A percentile compares a stretch with the other conserved stretches of the same genome.
These are phyloP conservation scores for Polypedilum pembai DNA, from an alignment of 1,140 invertebrate genomes.

Conservation along the genomic window DNA sequence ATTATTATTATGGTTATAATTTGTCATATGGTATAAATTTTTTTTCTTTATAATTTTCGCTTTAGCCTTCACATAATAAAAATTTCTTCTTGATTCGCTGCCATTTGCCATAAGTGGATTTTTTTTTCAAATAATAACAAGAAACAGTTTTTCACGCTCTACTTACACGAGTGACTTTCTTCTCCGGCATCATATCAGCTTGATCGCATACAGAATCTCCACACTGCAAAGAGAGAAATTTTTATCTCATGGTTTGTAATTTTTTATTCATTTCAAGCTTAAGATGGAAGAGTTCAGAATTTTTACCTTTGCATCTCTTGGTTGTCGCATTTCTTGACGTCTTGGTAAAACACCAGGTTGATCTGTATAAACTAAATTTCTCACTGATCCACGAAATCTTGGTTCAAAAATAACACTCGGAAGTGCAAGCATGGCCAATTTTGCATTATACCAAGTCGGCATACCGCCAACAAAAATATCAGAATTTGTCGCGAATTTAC, in stretches of 20 bases:
- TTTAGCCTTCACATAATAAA: too few relatives aligned
- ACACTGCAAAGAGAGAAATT: conserved; percentile 34
- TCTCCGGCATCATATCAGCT: conserved; percentile 36
- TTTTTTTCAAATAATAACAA: too few relatives aligned
- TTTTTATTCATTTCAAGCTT: background rate
- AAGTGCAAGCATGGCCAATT: conserved; percentile 69
- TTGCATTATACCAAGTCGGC: conserved; percentile 80
- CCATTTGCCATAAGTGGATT: too few relatives aligned
- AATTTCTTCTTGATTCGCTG: too few relatives aligned
- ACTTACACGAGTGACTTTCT: conserved; percentile 40
- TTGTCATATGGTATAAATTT: too few relatives aligned
- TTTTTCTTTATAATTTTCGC: too few relatives aligned
- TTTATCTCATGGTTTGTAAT: too few relatives aligned
- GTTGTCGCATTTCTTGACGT: conserved; percentile 67
- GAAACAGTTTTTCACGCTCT: too few relatives aligned
- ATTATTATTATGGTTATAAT: too few relatives aligned
- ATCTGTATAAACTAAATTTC: conserved; percentile 80
- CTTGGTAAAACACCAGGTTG: conserved; percentile 59
- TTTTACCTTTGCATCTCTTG: conserved; percentile 65
- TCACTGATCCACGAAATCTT: conserved; percentile 71
- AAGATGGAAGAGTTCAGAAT: background rate
- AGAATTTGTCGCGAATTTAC: conserved; percentile 73
- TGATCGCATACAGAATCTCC: conserved; percentile 42
- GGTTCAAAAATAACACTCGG: conserved; percentile 89
- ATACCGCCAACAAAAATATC: conserved; percentile 88